Evolutionary conservation across 1,140 invertebrate species (phyloP).

Genomic region (Bombyx mandarina): DNA sequence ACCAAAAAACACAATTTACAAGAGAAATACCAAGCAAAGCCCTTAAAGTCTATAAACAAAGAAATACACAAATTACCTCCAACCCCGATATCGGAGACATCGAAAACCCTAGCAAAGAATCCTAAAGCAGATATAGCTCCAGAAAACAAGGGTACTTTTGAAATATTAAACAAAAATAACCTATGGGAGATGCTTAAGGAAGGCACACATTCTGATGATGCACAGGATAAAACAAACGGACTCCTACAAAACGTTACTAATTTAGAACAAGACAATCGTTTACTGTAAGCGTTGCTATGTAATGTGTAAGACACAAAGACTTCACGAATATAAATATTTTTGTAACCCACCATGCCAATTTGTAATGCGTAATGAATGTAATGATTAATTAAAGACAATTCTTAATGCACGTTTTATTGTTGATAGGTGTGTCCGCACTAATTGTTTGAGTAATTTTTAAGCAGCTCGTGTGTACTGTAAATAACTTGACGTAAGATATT

Average conservation of each 20-base stretch:
- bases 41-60: conserved; percentile 69
- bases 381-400: conserved; percentile 17
- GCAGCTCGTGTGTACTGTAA: conserved; percentile 37
- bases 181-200: conserved; percentile 75
- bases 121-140: conserved; percentile 55
- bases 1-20: conserved; percentile 28
- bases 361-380: conserved; percentile 21
- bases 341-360: conserved; percentile 40
- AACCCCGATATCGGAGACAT: conserved; percentile 63
- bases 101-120: conserved; percentile 40
- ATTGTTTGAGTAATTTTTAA: conserved; percentile 40
- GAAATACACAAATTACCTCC: conserved; percentile 68
- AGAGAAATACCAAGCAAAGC: conserved; percentile 35
- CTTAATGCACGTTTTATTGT: conserved; percentile 41
- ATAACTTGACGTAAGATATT: conserved; percentile 19
- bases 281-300: conserved; percentile 63
- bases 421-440: conserved; percentile 49
- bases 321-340: conserved; percentile 59
- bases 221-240: conserved; percentile 37
- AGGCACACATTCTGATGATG: conserved; percentile 32
- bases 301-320: conserved; percentile 61
- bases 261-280: conserved; percentile 41
- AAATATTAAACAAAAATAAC: conserved; percentile 72
- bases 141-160: conserved; percentile 70
- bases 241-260: conserved; percentile 33